Evolutionary conservation across 30 jellyfish, hydroid and myxozoan genomes (phyloP).

Genomic region (Morbakka virulenta): DNA sequence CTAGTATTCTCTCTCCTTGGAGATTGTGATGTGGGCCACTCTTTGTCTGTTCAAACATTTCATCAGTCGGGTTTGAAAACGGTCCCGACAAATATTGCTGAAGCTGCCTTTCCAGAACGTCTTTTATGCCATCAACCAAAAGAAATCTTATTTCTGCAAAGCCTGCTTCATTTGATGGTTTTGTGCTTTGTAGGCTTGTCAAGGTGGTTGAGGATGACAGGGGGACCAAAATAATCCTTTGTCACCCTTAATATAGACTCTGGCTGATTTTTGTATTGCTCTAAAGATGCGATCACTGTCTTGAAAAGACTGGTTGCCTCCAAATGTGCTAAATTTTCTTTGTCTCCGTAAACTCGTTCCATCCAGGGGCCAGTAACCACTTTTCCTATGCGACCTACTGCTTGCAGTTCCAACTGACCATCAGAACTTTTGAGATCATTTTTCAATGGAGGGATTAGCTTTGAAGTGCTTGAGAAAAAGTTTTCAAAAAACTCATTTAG

Average conservation of each 20-base stretch:
- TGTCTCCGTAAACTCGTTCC: not conserved
- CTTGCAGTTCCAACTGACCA: not conserved
- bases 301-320: not conserved
- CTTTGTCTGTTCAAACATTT: not conserved
- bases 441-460: not conserved
- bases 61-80: conserved; percentile 13
- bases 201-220: not conserved
- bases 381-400: conserved; percentile 5
- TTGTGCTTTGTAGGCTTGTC: not conserved
- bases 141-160: not conserved
- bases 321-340: conserved; percentile 9
- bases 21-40: not conserved
- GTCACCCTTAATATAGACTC: not conserved
- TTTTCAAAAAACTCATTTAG: not conserved
- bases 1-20: conserved; percentile 17
- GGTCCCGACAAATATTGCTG: not conserved
- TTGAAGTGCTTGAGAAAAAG: not conserved
- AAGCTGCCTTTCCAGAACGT: not conserved
- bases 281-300: not conserved
- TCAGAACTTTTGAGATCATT: not conserved
- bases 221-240: not conserved
- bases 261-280: not conserved
- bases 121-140: conserved; percentile 2
- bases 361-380: conserved; percentile 18
- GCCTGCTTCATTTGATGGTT: not conserved